Conservation (phyloP, 2,797 vertebrate genomes). For the Tokudaia tokunoshimensis region DNA sequence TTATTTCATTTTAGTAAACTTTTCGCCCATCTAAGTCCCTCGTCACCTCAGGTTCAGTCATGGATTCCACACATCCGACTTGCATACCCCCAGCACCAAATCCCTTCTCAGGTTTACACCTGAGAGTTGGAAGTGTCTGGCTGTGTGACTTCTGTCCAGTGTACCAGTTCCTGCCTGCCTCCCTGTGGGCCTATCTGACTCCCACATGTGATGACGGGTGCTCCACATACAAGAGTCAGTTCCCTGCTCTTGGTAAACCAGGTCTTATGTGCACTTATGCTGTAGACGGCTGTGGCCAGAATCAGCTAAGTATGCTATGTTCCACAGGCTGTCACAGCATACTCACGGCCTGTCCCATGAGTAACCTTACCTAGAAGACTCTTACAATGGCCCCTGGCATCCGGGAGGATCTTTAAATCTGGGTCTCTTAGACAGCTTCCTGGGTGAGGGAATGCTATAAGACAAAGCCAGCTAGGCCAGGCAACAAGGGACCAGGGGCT, state of each 20-base stretch:
- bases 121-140: neutral
- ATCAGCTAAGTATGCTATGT: rapidly evolving
- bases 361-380: neutral
- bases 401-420: neutral
- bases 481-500: neutral
- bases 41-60: no score
- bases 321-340: neutral
- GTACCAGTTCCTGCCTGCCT: rapidly evolving
- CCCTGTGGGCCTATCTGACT: neutral
- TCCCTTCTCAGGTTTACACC: neutral
- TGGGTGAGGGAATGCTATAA: neutral
- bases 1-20: neutral
- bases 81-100: no score
- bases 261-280: neutral
- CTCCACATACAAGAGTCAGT: neutral
- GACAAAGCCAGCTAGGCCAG: neutral
- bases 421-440: neutral
- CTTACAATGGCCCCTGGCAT: rapidly evolving
- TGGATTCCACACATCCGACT: neutral
- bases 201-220: rapidly evolving
- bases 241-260: no score
- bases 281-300: rapidly evolving
- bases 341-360: neutral
- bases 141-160: neutral
- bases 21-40: neutral